A percentile compares a stretch with the other conserved stretches of the same genome.
phyloP scores from a whole-genome alignment of 2,113 vertebrate species.

The Dicerorhinus sumatrensis region DNA sequence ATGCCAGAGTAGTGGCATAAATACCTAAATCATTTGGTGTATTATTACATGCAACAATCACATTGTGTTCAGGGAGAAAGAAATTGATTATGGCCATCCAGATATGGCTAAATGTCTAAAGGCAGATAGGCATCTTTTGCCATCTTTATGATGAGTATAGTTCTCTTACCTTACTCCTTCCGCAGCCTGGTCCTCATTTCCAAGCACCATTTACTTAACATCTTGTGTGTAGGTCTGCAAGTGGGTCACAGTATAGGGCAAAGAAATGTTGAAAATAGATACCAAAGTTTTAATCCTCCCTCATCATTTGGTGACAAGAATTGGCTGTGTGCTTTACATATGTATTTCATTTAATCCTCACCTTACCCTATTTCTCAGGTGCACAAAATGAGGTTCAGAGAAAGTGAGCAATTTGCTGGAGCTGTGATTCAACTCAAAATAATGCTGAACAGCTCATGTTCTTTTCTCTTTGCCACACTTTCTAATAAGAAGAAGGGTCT shows the following conservation, averaged over 20 bases:
- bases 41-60: background rate
- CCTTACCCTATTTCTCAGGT: background rate
- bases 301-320: background rate
- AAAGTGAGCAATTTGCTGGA: background rate
- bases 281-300: background rate
- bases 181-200: background rate
- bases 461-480: background rate
- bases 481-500: background rate
- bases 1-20: background rate
- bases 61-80: background rate
- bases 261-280: background rate
- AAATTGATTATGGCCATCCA: background rate
- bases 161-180: background rate
- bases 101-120: background rate
- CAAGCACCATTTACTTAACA: background rate
- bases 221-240: background rate
- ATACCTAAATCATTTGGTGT: background rate
- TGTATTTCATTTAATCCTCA: background rate
- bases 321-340: background rate
- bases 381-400: slow-evolving; percentile 38
- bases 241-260: background rate
- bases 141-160: background rate
- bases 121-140: background rate
- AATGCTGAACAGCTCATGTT: background rate
- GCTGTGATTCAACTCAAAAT: background rate